Evolutionary conservation across 2,113 vertebrate species (phyloP).

Genomic region (Amazona guildingii): DNA sequence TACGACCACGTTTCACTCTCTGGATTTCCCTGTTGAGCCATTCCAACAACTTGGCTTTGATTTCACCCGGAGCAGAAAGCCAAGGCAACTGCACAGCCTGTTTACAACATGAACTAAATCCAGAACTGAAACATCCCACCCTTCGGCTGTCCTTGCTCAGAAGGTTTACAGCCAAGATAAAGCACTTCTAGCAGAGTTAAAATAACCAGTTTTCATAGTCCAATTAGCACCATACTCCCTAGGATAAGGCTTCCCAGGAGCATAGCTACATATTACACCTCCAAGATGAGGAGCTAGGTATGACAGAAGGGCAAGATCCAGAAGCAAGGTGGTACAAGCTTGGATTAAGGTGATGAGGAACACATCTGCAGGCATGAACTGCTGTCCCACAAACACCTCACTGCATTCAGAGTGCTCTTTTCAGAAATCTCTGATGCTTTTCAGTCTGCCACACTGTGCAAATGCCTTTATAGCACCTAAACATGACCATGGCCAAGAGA

Average conservation of each 20-base stretch:
- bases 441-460: neutral
- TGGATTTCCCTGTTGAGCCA: neutral
- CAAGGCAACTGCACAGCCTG: neutral
- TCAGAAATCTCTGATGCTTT: neutral
- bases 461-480: neutral
- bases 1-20: neutral
- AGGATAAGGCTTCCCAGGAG: neutral
- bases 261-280: neutral
- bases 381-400: neutral
- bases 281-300: neutral
- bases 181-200: slow-evolving; percentile 20
- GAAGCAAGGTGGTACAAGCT: neutral
- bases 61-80: neutral
- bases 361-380: neutral
- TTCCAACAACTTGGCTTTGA: neutral
- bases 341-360: neutral
- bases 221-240: neutral
- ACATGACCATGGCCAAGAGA: neutral
- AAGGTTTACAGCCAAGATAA: neutral
- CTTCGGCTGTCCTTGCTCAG: neutral
- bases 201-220: neutral
- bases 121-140: neutral
- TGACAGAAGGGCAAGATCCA: neutral
- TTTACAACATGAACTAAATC: neutral
- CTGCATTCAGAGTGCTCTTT: neutral